phyloP scores from a whole-genome alignment of 2,888 invertebrate genomes.

The Zhuqinia jingwanae region DNA sequence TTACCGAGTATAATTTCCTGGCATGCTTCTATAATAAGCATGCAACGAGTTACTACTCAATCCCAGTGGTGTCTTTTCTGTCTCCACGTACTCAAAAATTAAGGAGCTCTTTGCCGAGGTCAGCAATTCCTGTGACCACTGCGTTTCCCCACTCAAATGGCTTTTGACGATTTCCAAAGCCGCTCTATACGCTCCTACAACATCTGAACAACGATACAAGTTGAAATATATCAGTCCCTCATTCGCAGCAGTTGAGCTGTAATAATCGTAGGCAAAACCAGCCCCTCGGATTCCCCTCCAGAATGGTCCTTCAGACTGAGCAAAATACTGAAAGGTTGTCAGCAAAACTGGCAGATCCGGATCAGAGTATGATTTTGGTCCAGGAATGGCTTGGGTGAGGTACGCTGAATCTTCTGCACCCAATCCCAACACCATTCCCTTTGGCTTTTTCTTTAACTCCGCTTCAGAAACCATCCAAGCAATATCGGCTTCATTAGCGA shows the following conservation, averaged over 20 bases:
- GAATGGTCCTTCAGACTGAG: conserved; percentile 94
- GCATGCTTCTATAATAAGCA: conserved; percentile 86
- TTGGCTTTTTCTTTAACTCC: conserved; percentile 65
- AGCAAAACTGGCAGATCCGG: conserved; percentile 88
- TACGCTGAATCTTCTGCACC: conserved; percentile 91
- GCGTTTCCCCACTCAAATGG: conserved; percentile 84
- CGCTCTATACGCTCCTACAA: conserved; percentile 90
- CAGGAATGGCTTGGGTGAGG: conserved; percentile 86
- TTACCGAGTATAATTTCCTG: conserved; percentile 83
- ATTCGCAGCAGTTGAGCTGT: conserved; percentile 84
- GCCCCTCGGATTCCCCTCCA: conserved; percentile 93
- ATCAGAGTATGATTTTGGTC: conserved; percentile 85
- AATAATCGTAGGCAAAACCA: conserved; percentile 91
- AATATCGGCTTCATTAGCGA: conserved; percentile 76
- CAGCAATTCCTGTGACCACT: conserved; percentile 88
- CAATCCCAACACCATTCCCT: conserved; percentile 86
- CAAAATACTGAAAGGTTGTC: conserved; percentile 92
- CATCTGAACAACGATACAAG: conserved; percentile 89
- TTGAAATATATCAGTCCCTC: conserved; percentile 88
- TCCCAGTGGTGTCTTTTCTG: conserved; percentile 82
- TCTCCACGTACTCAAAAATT: conserved; percentile 91
- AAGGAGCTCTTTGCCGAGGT: conserved; percentile 89
- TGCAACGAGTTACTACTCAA: conserved; percentile 84
- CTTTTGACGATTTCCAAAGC: conserved; percentile 87
- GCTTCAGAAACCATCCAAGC: conserved; percentile 73